These are phyloP conservation scores for Empis livida DNA, from an alignment of 2,888 invertebrate genomes.

Conservation along the genomic window DNA sequence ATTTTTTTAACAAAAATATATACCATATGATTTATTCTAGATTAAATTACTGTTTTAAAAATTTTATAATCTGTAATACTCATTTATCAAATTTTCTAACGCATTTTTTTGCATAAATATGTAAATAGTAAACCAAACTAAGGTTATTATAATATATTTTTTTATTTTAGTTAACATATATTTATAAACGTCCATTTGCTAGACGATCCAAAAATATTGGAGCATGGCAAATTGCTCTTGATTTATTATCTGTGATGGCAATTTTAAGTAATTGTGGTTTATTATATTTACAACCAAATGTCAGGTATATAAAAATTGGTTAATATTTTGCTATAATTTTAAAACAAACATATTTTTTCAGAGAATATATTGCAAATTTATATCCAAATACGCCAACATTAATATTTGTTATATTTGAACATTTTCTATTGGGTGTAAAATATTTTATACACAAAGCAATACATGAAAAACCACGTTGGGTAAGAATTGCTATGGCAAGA, in stretches of 20 bases:
- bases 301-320: slow-evolving; percentile 38
- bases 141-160: no score
- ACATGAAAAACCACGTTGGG: slow-evolving; percentile 56
- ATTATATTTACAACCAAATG: slow-evolving; percentile 52
- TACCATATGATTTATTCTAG: no score
- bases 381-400: slow-evolving; percentile 27
- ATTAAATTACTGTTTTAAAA: no score
- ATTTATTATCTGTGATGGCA: slow-evolving; percentile 45
- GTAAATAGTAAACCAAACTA: no score
- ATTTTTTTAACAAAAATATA: no score
- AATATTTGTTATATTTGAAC: slow-evolving; percentile 55
- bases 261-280: slow-evolving; percentile 65
- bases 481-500: slow-evolving; percentile 47
- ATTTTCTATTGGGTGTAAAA: slow-evolving; percentile 50
- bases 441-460: slow-evolving; percentile 53
- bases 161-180: slow-evolving; percentile 42
- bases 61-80: no score
- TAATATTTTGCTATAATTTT: no score
- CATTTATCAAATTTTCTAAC: no score
- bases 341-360: slow-evolving; percentile 11
- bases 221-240: slow-evolving; percentile 57
- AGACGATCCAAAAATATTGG: slow-evolving; percentile 55
- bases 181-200: slow-evolving; percentile 54
- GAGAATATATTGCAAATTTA: slow-evolving; percentile 26
- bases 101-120: no score